Percentiles rank a stretch among this genome's conserved stretches.
Evolutionary conservation across 2,888 invertebrate genomes (phyloP).

Genomic region (Girardia tigrina): DNA sequence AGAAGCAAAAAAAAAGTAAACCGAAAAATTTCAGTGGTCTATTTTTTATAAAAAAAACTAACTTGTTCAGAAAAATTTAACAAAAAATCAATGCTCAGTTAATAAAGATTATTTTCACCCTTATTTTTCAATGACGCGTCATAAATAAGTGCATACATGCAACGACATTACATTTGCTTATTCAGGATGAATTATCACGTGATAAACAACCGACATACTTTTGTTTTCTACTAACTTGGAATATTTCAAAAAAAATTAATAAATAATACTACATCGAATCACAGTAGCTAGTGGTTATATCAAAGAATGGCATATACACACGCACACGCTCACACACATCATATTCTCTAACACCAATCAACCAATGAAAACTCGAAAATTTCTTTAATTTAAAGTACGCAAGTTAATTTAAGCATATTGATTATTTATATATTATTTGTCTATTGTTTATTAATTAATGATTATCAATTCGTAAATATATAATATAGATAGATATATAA

Average conservation of each 20-base stretch:
- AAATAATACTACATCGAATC: not conserved
- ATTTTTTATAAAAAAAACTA: too few species aligned
- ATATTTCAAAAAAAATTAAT: too few species aligned
- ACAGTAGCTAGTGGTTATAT: conserved; percentile 13
- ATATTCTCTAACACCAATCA: not conserved
- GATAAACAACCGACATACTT: conserved; percentile 13
- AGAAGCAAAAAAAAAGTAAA: too few species aligned
- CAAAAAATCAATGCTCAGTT: conserved; percentile 17
- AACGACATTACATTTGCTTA: conserved; percentile 23
- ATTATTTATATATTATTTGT: conserved; percentile 23
- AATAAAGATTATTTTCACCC: conserved; percentile 23
- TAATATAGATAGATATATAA: too few species aligned
- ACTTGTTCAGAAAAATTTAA: not conserved
- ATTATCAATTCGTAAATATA: not conserved
- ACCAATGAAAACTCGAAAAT: not conserved
- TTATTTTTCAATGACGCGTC: conserved; percentile 12
- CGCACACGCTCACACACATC: not conserved
- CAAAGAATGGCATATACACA: not conserved
- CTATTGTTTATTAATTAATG: conserved; percentile 12
- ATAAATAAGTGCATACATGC: conserved; percentile 23
- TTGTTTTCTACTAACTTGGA: conserved; percentile 13
- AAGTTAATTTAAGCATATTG: conserved; percentile 20
- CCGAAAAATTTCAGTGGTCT: too few species aligned
- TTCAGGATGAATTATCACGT: conserved; percentile 1
- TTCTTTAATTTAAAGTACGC: conserved; percentile 13